Evolutionary conservation across 1,140 invertebrate species (phyloP), one percentile per base, ranked within the genome.

Genomic region (Polyergus mexicanus): DNA sequence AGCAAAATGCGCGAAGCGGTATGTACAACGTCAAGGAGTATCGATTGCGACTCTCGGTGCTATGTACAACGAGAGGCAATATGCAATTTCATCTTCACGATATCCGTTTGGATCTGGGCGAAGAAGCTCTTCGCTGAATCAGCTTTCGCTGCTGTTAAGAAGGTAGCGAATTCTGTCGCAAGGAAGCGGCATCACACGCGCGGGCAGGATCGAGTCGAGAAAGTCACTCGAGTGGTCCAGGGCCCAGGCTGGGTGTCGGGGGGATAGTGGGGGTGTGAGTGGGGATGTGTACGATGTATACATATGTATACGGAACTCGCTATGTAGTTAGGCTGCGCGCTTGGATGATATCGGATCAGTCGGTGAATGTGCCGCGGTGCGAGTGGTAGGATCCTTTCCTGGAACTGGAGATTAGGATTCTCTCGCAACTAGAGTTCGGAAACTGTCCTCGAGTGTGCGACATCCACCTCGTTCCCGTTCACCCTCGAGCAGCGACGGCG

Each of bases 261-360:
- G 5, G 32, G 62, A 41, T 22, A 32, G 25, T 13, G 35, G 38
- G n/a, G 25, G 44, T 25, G 76, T 54, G 54, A 51, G 63, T 47
- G n/a, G 63, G 76, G 76, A 78, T 78, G 76, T 8, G 65, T 35
- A 35, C 47, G 77, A 28, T 54, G 56, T 51, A 19, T 19, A 51
- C 13, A 51, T 19, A 51, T 51, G 47, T 51, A 10, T 41, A 81
- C 54, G 78, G 72, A 60, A 74, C n/a, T 41, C 38, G 6, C 47
- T 6, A 51, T 56, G 19, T 32, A 72, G 16, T 38, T 4, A 35
- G 47, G 47, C 47, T 32, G 10, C 28, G 41, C 22, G 32, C 63
- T 65, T 56, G 84, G 78, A 71, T 86, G 80, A 65, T 32, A 72
- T 88, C 74, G 77, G 65, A 60, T 89, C 90, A 91, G 89, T 91